A percentile compares a stretch with the other conserved stretches of the same genome.
Conservation (phyloP, 2,888 invertebrate species). For the Hypena proboscidalis region DNA sequence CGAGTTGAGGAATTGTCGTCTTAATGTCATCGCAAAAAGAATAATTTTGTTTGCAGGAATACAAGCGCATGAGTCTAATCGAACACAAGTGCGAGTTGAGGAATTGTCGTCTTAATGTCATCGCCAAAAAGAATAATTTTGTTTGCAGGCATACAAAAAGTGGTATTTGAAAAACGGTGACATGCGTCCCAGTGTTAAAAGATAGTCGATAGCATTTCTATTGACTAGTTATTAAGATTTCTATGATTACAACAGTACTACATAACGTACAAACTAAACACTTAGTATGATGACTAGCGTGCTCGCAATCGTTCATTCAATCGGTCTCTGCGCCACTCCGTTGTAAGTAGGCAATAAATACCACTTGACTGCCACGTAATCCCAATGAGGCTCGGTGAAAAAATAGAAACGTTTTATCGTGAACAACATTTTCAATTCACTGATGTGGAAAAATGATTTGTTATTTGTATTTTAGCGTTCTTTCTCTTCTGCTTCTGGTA, state of each 20-base stretch:
- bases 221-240: constrained; percentile 1
- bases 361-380: constrained; percentile 29
- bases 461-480: constrained; percentile 17
- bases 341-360: constrained; percentile 38
- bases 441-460: constrained; percentile 30
- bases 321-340: constrained; percentile 26
- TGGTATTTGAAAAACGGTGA: too few species aligned
- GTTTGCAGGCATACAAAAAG: too few species aligned
- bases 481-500: background rate
- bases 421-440: constrained; percentile 29
- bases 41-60: too few species aligned
- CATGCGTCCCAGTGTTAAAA: too few species aligned
- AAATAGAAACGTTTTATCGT: constrained; percentile 33
- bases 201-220: too few species aligned
- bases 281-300: constrained; percentile 32
- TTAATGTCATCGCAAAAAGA: too few species aligned
- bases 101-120: too few species aligned
- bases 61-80: too few species aligned
- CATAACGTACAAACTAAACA: constrained; percentile 6
- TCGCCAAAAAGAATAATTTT: too few species aligned
- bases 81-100: too few species aligned
- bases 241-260: background rate
- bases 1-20: too few species aligned
- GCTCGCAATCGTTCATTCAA: constrained; percentile 33
- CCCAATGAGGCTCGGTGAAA: constrained; percentile 23